phyloP scores from a whole-genome alignment of 2,797 vertebrate species.

The Microctenopoma steveboyesi region DNA sequence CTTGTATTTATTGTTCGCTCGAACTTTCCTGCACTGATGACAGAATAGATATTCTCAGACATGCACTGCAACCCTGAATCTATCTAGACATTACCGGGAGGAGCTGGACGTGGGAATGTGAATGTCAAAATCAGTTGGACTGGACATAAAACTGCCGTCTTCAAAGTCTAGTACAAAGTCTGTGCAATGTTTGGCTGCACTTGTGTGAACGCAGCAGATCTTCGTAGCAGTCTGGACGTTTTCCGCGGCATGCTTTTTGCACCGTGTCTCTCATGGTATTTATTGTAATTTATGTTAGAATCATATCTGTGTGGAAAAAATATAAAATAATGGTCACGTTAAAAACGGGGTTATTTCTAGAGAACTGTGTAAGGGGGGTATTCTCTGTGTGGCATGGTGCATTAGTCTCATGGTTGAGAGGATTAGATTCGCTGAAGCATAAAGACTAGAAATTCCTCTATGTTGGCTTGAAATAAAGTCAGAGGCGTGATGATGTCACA shows the following conservation, averaged over 20 bases:
- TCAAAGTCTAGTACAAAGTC: too few species aligned
- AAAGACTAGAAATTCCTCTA: conserved; percentile 52
- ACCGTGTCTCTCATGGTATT: not conserved
- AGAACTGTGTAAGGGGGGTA: conserved; percentile 27
- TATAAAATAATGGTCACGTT: conserved; percentile 55
- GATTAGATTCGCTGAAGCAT: conserved; percentile 56
- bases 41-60: too few species aligned
- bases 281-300: conserved; percentile 34
- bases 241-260: too few species aligned
- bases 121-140: too few species aligned
- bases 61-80: too few species aligned
- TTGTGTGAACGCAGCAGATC: too few species aligned
- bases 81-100: too few species aligned
- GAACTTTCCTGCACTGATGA: not conserved
- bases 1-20: not conserved
- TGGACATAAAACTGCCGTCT: too few species aligned
- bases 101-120: too few species aligned
- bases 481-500: conserved; percentile 34
- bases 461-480: conserved; percentile 48
- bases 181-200: too few species aligned
- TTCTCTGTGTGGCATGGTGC: conserved; percentile 59
- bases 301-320: conserved; percentile 47
- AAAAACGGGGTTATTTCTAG: conserved; percentile 59
- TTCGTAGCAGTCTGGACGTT: too few species aligned
- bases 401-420: conserved; percentile 64